These are phyloP conservation scores for Andrena trimmerana DNA, from an alignment of 2,888 invertebrate species.

Conservation along the genomic window DNA sequence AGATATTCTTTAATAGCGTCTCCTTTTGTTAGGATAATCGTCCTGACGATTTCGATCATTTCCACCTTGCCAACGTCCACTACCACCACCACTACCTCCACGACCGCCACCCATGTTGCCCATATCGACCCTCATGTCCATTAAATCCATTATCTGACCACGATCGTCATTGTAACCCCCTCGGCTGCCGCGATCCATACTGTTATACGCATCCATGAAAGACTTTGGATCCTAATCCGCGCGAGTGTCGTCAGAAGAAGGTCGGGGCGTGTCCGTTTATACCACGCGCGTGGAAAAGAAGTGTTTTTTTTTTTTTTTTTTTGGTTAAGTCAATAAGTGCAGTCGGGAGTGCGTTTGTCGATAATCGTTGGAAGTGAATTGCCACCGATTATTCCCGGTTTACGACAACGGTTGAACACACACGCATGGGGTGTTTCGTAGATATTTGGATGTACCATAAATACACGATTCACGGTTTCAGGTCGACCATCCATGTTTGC, in stretches of 20 bases:
- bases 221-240: slow-evolving; percentile 84
- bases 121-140: slow-evolving; percentile 85
- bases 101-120: slow-evolving; percentile 80
- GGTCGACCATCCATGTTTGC: slow-evolving; percentile 84
- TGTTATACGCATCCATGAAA: slow-evolving; percentile 85
- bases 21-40: slow-evolving; percentile 89
- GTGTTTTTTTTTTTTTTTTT: slow-evolving; percentile 12
- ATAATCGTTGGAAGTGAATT: slow-evolving; percentile 58
- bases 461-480: slow-evolving; percentile 80
- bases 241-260: slow-evolving; percentile 7
- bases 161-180: slow-evolving; percentile 84
- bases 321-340: slow-evolving; percentile 7
- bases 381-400: slow-evolving; percentile 60
- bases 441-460: slow-evolving; percentile 75
- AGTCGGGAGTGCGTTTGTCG: slow-evolving; percentile 46
- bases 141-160: slow-evolving; percentile 84
- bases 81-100: slow-evolving; percentile 83
- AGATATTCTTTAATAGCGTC: slow-evolving; percentile 86
- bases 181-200: slow-evolving; percentile 83
- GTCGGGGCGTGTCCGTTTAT: slow-evolving; percentile 1
- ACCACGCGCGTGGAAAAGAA: slow-evolving; percentile 24
- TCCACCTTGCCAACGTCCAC: slow-evolving; percentile 83
- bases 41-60: slow-evolving; percentile 88
- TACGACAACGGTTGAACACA: slow-evolving; percentile 58
- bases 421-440: slow-evolving; percentile 60